These are phyloP conservation scores for Talpa occidentalis DNA, from an alignment of 2,113 vertebrate genomes.

Conservation along the genomic window DNA sequence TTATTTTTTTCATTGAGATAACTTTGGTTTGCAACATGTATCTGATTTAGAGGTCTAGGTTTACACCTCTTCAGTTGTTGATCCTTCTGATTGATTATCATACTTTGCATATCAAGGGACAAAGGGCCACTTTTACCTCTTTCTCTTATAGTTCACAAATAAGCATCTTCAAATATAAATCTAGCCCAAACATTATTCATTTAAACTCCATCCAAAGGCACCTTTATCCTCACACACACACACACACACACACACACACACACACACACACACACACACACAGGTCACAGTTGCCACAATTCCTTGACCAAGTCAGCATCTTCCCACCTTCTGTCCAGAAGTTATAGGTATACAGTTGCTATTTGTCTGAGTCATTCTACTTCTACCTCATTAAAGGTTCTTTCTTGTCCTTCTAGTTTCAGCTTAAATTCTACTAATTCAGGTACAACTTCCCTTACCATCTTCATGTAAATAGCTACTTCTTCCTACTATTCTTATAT, in stretches of 20 bases:
- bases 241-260: no score
- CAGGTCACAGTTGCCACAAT: neutral
- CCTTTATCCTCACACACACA: no score
- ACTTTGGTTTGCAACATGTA: no score
- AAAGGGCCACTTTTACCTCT: neutral
- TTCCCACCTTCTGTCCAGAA: neutral
- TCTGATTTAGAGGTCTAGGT: no score
- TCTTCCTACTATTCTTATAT: neutral
- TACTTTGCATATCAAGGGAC: neutral
- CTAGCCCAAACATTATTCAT: neutral
- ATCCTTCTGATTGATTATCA: neutral
- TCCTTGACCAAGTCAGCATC: neutral
- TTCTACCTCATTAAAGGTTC: no score
- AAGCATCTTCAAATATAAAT: neutral
- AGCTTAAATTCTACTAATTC: neutral
- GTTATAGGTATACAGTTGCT: accelerated
- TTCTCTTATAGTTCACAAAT: accelerated
- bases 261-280: no score
- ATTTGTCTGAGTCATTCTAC: neutral
- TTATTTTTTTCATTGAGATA: no score
- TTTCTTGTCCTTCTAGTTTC: neutral
- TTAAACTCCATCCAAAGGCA: neutral
- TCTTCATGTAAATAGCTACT: neutral
- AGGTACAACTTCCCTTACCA: neutral
- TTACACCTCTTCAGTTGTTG: neutral